These are phyloP conservation scores for Bubo blakistoni DNA, from an alignment of 2,113 vertebrate genomes.

Conservation along the genomic window DNA sequence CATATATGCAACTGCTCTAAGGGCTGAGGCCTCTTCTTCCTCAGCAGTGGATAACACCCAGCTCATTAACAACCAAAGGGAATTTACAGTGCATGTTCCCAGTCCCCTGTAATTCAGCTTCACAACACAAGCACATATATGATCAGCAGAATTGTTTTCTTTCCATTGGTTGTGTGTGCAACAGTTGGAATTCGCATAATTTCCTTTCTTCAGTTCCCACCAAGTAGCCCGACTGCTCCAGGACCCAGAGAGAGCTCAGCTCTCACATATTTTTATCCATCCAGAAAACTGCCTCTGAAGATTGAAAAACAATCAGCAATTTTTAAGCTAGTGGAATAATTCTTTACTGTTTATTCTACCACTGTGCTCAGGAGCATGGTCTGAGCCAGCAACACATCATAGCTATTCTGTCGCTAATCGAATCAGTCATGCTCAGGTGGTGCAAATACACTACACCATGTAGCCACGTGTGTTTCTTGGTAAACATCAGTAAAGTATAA, in stretches of 20 bases:
- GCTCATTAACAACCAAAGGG: neutral
- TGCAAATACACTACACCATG: neutral
- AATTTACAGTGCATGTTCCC: neutral
- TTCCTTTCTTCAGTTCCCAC: neutral
- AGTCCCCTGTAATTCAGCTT: neutral
- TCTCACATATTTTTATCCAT: accelerated
- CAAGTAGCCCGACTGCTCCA: neutral
- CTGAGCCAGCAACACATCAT: neutral
- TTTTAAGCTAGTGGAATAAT: neutral
- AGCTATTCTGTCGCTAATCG: too few species aligned
- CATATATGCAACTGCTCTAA: neutral
- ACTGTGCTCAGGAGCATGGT: neutral
- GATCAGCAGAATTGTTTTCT: neutral
- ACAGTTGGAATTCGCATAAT: neutral
- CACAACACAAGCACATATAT: neutral
- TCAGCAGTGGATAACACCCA: neutral
- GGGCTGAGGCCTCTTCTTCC: neutral
- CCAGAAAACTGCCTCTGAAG: neutral
- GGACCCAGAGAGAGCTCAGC: neutral
- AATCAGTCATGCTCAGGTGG: neutral
- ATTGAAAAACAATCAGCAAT: accelerated
- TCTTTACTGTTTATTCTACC: too few species aligned
- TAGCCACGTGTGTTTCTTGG: neutral
- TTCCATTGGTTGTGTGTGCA: accelerated
- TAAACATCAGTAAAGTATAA: accelerated